Evolutionary conservation across 2,888 invertebrate genomes (phyloP), one percentile per base, ranked within the genome.

Genomic region (Napeogenes inachia): DNA sequence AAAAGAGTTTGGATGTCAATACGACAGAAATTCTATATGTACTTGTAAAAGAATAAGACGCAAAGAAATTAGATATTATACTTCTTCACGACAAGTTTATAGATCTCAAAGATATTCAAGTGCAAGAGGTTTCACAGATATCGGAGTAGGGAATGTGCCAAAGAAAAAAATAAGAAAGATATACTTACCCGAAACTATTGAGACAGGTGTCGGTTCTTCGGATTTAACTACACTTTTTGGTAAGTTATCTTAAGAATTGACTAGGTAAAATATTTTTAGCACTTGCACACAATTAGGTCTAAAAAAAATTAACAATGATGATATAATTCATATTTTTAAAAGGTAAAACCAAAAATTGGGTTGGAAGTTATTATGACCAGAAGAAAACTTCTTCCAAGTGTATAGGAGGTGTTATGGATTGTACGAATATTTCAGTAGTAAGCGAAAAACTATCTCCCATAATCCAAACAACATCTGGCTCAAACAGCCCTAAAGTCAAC

Each of bases 381-480:
- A 85, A 80, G 67, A 79, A 59, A 58, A 81, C 79, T 13, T 81
- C 83, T 3, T 81, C 85, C 0, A 86, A 86, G 75, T 84, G 84
- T 63, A 77, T 85, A 0, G 85, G 84, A 38, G 80, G 79, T 33
- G 56, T 71, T 45, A 45, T 74, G 21, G 78, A 81, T 45, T 64
- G 70, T 32, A 74, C 71, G 13, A 71, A 68, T 8, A 73, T 71
- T 46, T 67, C 70, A 46, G 69, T 76, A 0, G 62, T 85, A 8
- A 79, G 71, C 38, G 75, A 79, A 62, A 83, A 84, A 57, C 62
- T 86, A 2, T 87, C 87, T 0, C 87, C 88, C 2, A 81, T 87
- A 13, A 54, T 77, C 53, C 73, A 78, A 6, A 84, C 75, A 21
- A 74, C 71, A 65, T 80, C 82, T 2, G 77, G 72, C 2, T 68